Evolutionary conservation across 2,888 invertebrate genomes (phyloP).

Genomic region (Aporophyla nigra): DNA sequence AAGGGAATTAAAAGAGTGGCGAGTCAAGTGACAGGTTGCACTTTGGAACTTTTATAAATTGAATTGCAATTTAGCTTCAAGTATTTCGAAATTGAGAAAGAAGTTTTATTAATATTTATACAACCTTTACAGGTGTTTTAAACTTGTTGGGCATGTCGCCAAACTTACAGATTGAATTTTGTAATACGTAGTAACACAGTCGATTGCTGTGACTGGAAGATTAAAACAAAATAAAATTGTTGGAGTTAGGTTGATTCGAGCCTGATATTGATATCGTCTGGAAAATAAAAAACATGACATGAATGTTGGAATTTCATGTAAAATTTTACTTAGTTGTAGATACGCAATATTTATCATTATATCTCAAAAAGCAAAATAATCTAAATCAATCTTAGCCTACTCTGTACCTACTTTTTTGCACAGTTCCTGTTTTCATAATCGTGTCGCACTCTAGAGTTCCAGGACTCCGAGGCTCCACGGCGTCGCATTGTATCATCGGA

Average conservation of each 20-base stretch:
- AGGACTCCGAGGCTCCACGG: constrained; percentile 24
- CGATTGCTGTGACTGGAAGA: not conserved
- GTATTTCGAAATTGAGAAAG: not conserved
- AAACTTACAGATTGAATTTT: constrained; percentile 17
- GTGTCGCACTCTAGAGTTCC: not conserved
- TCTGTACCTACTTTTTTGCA: not conserved
- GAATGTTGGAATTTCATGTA: not conserved
- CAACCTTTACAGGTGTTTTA: constrained; percentile 17
- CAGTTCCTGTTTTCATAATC: constrained; percentile 1
- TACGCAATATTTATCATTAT: not conserved
- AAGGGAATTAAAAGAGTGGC: constrained; percentile 47
- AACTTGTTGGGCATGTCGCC: constrained; percentile 42
- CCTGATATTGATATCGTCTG: not conserved
- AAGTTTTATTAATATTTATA: constrained; percentile 37
- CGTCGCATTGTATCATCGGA: constrained; percentile 54
- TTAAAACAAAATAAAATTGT: not conserved
- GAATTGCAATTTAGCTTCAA: constrained; percentile 32
- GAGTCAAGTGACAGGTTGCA: constrained; percentile 30
- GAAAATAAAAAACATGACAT: no score
- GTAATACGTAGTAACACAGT: not conserved
- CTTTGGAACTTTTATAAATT: constrained; percentile 41
- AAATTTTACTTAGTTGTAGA: not conserved
- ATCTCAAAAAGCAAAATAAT: not conserved
- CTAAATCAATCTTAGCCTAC: not conserved
- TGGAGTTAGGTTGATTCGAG: not conserved